A percentile compares a stretch with the other conserved stretches of the same genome.
Evolutionary conservation across 2,113 vertebrate genomes (phyloP).

Genomic region (Scalopus aquaticus): DNA sequence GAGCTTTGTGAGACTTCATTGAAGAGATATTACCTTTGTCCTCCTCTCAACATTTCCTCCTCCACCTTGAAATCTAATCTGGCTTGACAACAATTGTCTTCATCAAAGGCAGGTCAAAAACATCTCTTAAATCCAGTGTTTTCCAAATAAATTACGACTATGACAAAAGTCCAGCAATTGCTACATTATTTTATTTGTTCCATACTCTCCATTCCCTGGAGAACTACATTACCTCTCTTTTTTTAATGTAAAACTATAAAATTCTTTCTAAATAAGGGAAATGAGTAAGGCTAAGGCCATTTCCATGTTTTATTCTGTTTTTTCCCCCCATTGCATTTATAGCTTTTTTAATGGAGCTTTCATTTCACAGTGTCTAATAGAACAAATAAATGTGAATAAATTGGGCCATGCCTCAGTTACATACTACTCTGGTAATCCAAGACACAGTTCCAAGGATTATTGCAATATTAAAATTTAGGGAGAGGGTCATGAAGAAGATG

Average conservation of each 20-base stretch:
- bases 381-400: conserved; percentile 68
- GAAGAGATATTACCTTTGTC: background rate
- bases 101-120: background rate
- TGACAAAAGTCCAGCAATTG: background rate
- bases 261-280: conserved; percentile 44
- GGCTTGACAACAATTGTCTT: background rate
- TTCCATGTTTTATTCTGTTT: background rate
- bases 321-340: background rate
- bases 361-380: conserved; percentile 53
- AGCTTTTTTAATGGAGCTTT: conserved; percentile 35
- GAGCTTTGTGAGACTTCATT: background rate
- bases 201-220: background rate
- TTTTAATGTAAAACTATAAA: background rate
- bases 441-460: conserved; percentile 47
- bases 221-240: background rate
- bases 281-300: background rate
- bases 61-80: background rate
- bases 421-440: conserved; percentile 55
- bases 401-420: conserved; percentile 39
- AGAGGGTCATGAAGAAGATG: conserved; percentile 70
- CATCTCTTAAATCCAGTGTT: rapidly evolving
- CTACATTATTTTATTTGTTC: background rate
- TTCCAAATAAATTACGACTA: background rate
- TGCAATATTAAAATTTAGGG: conserved; percentile 70
- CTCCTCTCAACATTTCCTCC: background rate